phyloP scores from a whole-genome alignment of 2,797 vertebrate species.

The Antrozous pallidus region DNA sequence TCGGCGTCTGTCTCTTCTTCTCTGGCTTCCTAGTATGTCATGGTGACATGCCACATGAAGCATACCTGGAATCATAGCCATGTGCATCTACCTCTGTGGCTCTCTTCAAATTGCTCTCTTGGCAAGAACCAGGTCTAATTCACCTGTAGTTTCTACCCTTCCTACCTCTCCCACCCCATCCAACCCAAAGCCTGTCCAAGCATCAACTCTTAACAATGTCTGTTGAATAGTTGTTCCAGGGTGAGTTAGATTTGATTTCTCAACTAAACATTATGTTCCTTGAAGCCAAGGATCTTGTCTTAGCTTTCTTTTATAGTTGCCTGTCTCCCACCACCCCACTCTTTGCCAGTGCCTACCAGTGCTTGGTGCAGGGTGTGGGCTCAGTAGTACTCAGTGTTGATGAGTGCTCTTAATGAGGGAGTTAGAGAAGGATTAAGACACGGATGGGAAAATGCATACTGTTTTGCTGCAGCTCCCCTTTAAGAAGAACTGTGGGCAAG shows the following conservation, averaged over 20 bases:
- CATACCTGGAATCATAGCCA: too few relatives aligned
- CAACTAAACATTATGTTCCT: not conserved
- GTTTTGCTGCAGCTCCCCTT: constrained; percentile 76
- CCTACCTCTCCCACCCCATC: not conserved
- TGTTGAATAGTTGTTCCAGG: not conserved
- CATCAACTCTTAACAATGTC: not conserved
- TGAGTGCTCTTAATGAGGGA: too few relatives aligned
- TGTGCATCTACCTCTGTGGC: not conserved
- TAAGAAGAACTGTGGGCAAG: constrained; percentile 80
- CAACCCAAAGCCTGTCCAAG: not conserved
- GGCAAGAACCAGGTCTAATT: not conserved
- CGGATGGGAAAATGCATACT: not conserved
- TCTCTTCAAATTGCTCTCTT: not conserved
- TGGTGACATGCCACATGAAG: not conserved
- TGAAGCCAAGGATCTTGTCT: not conserved
- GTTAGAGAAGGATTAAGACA: not conserved
- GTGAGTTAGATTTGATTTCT: not conserved
- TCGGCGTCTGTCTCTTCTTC: not conserved
- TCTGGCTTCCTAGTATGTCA: not conserved
- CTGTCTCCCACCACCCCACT: fast-evolving
- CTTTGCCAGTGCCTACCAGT: not conserved
- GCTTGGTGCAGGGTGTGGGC: too few relatives aligned
- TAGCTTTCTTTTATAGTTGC: not conserved
- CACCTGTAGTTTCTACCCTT: not conserved
- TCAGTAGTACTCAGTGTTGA: not conserved